Conservation (phyloP, 2,113 vertebrate species). For the Ageneiosus marmoratus region DNA sequence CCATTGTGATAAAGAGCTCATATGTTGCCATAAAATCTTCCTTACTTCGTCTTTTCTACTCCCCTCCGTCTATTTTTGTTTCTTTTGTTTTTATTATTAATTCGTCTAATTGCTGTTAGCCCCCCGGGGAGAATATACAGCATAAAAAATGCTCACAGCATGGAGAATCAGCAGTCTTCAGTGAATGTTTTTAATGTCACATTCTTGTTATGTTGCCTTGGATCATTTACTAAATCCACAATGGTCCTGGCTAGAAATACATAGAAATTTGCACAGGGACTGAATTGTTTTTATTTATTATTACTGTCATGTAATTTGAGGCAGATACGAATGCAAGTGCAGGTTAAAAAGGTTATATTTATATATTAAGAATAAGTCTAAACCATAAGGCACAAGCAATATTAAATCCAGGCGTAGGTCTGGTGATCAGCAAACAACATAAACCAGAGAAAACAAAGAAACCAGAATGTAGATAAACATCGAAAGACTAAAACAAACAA, state of each 20-base stretch:
- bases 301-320: no score
- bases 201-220: slow-evolving; percentile 32
- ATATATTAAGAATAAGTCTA: no score
- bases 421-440: no score
- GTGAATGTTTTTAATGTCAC: not conserved
- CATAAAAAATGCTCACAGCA: slow-evolving; percentile 3
- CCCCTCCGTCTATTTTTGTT: no score
- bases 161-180: slow-evolving; percentile 2
- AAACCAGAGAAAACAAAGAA: no score
- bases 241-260: slow-evolving; percentile 1
- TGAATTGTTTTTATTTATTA: no score
- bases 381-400: no score
- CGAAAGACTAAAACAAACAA: no score
- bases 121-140: not conserved
- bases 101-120: slow-evolving; percentile 11
- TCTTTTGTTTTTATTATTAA: not conserved
- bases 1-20: not conserved
- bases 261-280: not conserved
- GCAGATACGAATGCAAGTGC: no score
- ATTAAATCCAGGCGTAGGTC: no score
- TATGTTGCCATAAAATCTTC: not conserved
- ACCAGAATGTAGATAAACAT: no score
- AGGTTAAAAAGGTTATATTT: no score
- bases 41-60: not conserved
- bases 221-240: slow-evolving; percentile 47